Evolutionary conservation across 2,797 vertebrate species (phyloP).

Genomic region (Eutrigla gurnardus): DNA sequence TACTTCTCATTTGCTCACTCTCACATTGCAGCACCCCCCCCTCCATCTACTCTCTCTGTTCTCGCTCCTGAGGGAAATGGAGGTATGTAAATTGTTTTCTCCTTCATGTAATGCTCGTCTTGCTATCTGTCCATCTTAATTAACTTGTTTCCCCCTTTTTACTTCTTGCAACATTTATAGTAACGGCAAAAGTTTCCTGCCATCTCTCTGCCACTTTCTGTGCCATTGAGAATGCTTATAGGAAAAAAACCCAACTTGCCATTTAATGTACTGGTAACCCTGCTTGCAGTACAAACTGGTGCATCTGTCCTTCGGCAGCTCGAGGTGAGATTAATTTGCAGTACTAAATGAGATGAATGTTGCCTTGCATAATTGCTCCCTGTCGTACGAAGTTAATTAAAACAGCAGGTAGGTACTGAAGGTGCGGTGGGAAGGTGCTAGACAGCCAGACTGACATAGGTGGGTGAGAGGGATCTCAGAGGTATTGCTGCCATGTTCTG

Average conservation of each 20-base stretch:
- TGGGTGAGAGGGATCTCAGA: slow-evolving; percentile 57
- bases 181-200: slow-evolving; percentile 2
- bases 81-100: slow-evolving; percentile 75
- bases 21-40: not conserved
- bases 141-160: slow-evolving; percentile 44
- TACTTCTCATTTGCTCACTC: slow-evolving; percentile 34
- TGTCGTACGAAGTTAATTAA: slow-evolving; percentile 77
- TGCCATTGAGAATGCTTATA: slow-evolving; percentile 1
- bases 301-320: slow-evolving; percentile 43
- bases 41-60: slow-evolving; percentile 24
- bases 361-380: slow-evolving; percentile 79
- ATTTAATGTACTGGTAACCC: slow-evolving; percentile 12
- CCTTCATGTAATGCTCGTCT: slow-evolving; percentile 44
- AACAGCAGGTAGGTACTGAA: slow-evolving; percentile 74
- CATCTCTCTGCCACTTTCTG: not conserved
- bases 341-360: slow-evolving; percentile 71
- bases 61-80: slow-evolving; percentile 48
- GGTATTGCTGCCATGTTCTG: slow-evolving; percentile 53
- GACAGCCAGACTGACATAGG: slow-evolving; percentile 61
- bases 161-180: not conserved
- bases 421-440: slow-evolving; percentile 72
- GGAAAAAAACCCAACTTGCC: not conserved
- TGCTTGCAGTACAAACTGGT: slow-evolving; percentile 5
- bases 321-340: slow-evolving; percentile 70
- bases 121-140: slow-evolving; percentile 69